Conservation (phyloP, 2,888 invertebrate species). For the Andrena trimmerana region DNA sequence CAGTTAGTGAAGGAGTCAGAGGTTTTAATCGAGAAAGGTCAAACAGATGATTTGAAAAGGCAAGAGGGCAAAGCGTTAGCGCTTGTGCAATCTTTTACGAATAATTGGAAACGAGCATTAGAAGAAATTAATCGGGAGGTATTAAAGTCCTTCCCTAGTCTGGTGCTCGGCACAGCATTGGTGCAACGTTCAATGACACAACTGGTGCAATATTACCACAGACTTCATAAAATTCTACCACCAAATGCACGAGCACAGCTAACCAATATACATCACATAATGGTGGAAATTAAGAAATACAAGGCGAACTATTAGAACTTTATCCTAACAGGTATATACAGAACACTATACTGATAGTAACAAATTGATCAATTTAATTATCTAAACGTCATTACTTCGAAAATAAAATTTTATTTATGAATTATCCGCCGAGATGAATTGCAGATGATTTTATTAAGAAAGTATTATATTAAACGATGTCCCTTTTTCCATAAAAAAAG, state of each 20-base stretch:
- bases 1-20: slow-evolving; percentile 99
- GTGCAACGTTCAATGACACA: slow-evolving; percentile 97
- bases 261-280: slow-evolving; percentile 98
- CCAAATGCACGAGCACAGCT: slow-evolving; percentile 95
- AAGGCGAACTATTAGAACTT: slow-evolving; percentile 94
- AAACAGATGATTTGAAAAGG: slow-evolving; percentile 89
- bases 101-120: slow-evolving; percentile 97
- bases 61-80: slow-evolving; percentile 94
- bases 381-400: neutral
- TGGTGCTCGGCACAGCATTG: slow-evolving; percentile 97
- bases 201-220: slow-evolving; percentile 98
- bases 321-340: too few relatives aligned
- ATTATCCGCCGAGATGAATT: neutral
- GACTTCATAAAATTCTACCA: slow-evolving; percentile 97
- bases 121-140: slow-evolving; percentile 98
- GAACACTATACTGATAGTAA: too few relatives aligned
- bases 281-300: slow-evolving; percentile 99
- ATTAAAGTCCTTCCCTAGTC: slow-evolving; percentile 97
- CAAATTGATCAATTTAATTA: neutral
- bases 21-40: slow-evolving; percentile 92
- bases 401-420: slow-evolving; percentile 19
- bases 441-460: slow-evolving; percentile 29
- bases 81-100: slow-evolving; percentile 95
- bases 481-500: neutral
- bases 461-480: neutral